Conservation (phyloP, 2,113 vertebrate species). For the Apodemus speciosus region DNA sequence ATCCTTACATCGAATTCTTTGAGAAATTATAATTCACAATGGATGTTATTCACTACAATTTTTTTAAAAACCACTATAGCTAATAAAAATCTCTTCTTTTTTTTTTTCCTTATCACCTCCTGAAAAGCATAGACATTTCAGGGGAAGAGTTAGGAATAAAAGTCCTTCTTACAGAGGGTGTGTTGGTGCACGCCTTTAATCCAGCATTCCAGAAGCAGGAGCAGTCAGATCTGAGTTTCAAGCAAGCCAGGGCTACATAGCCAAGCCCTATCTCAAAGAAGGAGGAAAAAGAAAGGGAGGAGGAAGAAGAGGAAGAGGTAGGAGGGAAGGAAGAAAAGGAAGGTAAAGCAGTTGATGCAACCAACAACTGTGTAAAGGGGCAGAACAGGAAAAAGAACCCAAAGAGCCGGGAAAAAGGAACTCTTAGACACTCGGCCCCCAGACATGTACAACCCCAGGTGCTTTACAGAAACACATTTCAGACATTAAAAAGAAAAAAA, state of each 20-base stretch:
- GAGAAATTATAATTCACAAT: constrained; percentile 35
- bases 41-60: constrained; percentile 9
- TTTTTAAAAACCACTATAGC: constrained; percentile 11
- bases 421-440: neutral
- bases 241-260: neutral
- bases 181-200: neutral
- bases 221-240: neutral
- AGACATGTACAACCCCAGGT: neutral
- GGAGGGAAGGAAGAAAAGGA: neutral
- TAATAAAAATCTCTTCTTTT: constrained; percentile 35
- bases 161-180: neutral
- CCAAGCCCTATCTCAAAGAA: neutral
- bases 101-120: neutral
- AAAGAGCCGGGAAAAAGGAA: neutral
- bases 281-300: neutral
- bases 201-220: neutral
- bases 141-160: constrained; percentile 16
- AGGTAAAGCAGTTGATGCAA: neutral
- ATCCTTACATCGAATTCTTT: constrained; percentile 24
- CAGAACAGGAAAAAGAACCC: neutral
- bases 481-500: neutral
- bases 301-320: neutral
- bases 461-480: neutral
- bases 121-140: constrained; percentile 50
- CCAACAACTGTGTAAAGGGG: neutral